Evolutionary conservation across 2,888 invertebrate species (phyloP).

Genomic region (Dicycla oo): DNA sequence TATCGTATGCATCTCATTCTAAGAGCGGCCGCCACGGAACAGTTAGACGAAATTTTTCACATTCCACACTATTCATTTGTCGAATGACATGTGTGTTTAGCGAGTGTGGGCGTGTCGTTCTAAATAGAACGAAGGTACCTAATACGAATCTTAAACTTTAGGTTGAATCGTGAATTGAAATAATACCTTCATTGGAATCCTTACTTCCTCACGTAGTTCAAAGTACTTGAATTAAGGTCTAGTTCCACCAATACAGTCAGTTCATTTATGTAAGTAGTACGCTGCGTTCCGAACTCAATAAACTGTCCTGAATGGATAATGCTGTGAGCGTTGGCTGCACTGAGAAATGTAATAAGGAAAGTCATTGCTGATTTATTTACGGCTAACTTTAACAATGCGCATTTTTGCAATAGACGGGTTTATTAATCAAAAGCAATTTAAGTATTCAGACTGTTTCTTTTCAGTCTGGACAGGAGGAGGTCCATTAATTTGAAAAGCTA

Average conservation of each 20-base stretch:
- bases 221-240: constrained; percentile 38
- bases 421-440: constrained; percentile 21
- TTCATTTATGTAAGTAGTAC: constrained; percentile 63
- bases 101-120: constrained; percentile 72
- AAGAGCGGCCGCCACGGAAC: constrained; percentile 71
- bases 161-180: constrained; percentile 42
- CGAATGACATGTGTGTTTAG: constrained; percentile 68
- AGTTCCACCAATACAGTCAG: constrained; percentile 55
- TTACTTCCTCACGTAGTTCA: constrained; percentile 27
- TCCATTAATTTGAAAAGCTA: constrained; percentile 7
- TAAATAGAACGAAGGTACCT: constrained; percentile 46
- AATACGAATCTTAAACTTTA: constrained; percentile 40
- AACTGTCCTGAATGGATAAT: constrained; percentile 57
- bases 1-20: constrained; percentile 74
- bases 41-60: constrained; percentile 83
- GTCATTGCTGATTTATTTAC: constrained; percentile 44
- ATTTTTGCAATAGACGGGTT: constrained; percentile 22
- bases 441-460: constrained; percentile 1
- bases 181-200: constrained; percentile 32
- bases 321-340: constrained; percentile 14
- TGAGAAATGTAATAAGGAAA: constrained; percentile 52
- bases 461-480: not conserved
- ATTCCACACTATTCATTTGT: constrained; percentile 80
- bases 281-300: constrained; percentile 51
- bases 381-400: constrained; percentile 32